Conservation (phyloP, 2,113 vertebrate genomes). For the Gallinago jamesoni region DNA sequence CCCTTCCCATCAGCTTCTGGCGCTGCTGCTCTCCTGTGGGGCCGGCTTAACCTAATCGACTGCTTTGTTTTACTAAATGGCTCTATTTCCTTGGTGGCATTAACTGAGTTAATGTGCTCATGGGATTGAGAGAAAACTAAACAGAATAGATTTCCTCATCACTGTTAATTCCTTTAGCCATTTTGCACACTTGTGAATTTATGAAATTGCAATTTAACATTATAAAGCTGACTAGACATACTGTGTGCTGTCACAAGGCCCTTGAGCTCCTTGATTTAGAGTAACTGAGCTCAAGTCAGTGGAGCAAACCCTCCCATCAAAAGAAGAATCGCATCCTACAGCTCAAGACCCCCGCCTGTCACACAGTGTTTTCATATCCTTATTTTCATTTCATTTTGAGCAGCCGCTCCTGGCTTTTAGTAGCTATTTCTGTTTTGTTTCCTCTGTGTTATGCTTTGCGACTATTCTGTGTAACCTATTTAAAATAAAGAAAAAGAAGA, state of each 20-base stretch:
- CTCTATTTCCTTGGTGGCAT: slow-evolving; percentile 42
- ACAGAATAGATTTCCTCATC: slow-evolving; percentile 18
- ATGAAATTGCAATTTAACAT: slow-evolving; percentile 24
- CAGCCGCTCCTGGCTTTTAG: neutral
- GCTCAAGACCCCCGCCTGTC: neutral
- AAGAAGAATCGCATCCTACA: neutral
- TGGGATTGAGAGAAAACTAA: slow-evolving; percentile 19
- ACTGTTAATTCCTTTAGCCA: slow-evolving; percentile 24
- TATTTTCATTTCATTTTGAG: neutral
- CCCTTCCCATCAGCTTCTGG: neutral
- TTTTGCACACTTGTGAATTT: slow-evolving; percentile 35
- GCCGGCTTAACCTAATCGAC: neutral
- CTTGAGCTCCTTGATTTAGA: neutral
- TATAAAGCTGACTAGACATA: neutral
- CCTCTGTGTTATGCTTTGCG: neutral
- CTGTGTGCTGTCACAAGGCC: neutral
- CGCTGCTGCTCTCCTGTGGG: neutral
- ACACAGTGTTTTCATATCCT: neutral
- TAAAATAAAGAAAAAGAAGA: neutral
- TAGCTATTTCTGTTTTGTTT: neutral
- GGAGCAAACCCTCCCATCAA: neutral
- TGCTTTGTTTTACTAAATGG: slow-evolving; percentile 42
- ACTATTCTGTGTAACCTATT: neutral
- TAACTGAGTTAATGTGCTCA: slow-evolving; percentile 31
- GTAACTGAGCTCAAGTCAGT: neutral